Conservation (phyloP, 1,140 invertebrate species). For the Ephestia elutella region DNA sequence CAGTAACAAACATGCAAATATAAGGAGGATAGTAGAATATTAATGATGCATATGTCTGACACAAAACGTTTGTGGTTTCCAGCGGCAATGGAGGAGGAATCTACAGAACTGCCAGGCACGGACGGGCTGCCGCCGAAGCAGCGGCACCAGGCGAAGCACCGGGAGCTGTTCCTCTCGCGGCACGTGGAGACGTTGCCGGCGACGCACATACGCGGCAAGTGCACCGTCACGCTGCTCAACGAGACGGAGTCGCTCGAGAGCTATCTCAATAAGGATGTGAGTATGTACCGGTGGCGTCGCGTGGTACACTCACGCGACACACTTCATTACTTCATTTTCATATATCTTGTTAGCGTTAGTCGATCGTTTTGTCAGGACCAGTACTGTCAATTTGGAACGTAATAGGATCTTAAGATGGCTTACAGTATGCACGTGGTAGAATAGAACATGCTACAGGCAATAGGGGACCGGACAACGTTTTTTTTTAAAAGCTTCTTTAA, state of each 20-base stretch:
- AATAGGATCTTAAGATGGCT: too few relatives aligned
- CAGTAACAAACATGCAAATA: too few relatives aligned
- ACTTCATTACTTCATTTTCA: neutral
- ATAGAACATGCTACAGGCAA: too few relatives aligned
- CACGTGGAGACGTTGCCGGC: constrained; percentile 98
- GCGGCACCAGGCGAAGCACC: constrained; percentile 96
- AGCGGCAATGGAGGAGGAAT: constrained; percentile 71
- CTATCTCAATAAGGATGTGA: constrained; percentile 97
- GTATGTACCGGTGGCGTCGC: constrained; percentile 66
- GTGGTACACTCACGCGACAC: neutral
- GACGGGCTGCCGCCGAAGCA: constrained; percentile 82
- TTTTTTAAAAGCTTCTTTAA: too few relatives aligned
- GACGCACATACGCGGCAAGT: constrained; percentile 99
- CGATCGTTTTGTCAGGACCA: too few relatives aligned
- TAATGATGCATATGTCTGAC: too few relatives aligned
- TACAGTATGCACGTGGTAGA: too few relatives aligned
- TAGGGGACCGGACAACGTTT: too few relatives aligned
- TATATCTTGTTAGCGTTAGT: neutral
- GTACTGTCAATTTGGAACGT: too few relatives aligned
- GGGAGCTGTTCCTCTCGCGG: constrained; percentile 97
- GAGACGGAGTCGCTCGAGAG: constrained; percentile 97
- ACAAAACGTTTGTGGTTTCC: constrained; percentile 16
- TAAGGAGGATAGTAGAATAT: too few relatives aligned
- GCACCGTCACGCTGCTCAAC: constrained; percentile 97
- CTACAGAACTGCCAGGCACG: constrained; percentile 59